Evolutionary conservation across 2,888 invertebrate species (phyloP), one percentile per base, ranked within the genome.

Genomic region (Cheilosia variabilis): DNA sequence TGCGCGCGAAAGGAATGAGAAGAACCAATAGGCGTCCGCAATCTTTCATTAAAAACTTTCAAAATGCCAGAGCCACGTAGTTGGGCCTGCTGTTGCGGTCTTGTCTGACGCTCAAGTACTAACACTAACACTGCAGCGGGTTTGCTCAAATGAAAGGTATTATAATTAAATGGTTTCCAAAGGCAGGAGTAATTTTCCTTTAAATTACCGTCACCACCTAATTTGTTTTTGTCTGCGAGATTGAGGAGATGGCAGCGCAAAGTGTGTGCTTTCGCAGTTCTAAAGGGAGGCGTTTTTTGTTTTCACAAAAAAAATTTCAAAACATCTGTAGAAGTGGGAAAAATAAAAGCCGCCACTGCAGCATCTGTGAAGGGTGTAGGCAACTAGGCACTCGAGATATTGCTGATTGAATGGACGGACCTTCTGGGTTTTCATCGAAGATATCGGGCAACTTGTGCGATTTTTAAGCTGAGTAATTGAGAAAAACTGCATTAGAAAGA

Each of bases 21-120:
- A 86, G 69, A 71, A 62, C 71, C 86, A 86, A 86, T 86, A 86
- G 86, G 86, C 86, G 37, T 68, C 86, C 86, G 68, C 86, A 86
- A 86, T 86, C 86, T 86, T 86, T 86, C 86, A 86, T 86, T 86
- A 81, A 86, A 86, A 86, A 86, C 80, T 86, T 86, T 80, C 81
- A 81, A 86, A 86, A 81, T 63, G 62, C 55, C 63, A 52, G 52
- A 53, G 76, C 63, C 47, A 58, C 47, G 63, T 75, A 47, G 83
- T 80, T 60, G 76, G 80, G 80, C 80, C 76, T 80, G 75, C 69
- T 86, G 80, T 80, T 86, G 80, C 76, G 84, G 84, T 86, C 34
- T 45, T 75, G 76, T 72, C 71, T 79, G 86, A 62, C 24, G 71
- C 47, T 55, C 52, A 37, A 57, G 13, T 43, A 47, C 50, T 41